Evolutionary conservation across 2,888 invertebrate species (phyloP).

Genomic region (Mallateleia sp.): DNA sequence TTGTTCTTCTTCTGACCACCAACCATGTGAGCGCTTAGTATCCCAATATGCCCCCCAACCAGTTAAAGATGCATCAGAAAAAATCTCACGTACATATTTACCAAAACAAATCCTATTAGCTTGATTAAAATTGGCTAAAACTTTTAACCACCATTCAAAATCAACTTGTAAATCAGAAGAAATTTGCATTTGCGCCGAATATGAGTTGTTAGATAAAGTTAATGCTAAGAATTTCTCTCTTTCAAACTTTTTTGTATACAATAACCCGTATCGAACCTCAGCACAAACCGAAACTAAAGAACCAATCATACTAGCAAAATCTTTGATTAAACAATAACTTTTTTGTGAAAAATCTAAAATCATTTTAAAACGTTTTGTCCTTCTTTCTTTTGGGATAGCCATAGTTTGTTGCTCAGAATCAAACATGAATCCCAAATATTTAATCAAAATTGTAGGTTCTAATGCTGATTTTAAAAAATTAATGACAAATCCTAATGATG

Average conservation of each 20-base stretch:
- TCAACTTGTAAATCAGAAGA: not conserved
- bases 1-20: not conserved
- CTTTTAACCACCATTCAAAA: not conserved
- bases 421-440: conserved; percentile 36
- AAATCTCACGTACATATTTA: not conserved
- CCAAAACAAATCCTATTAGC: not conserved
- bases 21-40: not conserved
- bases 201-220: not conserved
- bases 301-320: not conserved
- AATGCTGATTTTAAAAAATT: conserved; percentile 7
- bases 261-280: not conserved
- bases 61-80: not conserved
- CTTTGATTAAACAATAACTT: not conserved
- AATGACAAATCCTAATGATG: conserved; percentile 16
- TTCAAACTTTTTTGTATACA: not conserved
- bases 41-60: not conserved
- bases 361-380: not conserved
- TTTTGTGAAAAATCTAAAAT: not conserved
- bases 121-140: not conserved
- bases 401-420: conserved; percentile 22
- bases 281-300: not conserved
- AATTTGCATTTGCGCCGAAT: not conserved
- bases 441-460: not conserved
- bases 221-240: not conserved
- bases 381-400: conserved; percentile 3